Percentiles rank a stretch among this genome's conserved stretches.
phyloP scores from a whole-genome alignment of 2,797 vertebrate genomes.

The Helostoma temminkii region DNA sequence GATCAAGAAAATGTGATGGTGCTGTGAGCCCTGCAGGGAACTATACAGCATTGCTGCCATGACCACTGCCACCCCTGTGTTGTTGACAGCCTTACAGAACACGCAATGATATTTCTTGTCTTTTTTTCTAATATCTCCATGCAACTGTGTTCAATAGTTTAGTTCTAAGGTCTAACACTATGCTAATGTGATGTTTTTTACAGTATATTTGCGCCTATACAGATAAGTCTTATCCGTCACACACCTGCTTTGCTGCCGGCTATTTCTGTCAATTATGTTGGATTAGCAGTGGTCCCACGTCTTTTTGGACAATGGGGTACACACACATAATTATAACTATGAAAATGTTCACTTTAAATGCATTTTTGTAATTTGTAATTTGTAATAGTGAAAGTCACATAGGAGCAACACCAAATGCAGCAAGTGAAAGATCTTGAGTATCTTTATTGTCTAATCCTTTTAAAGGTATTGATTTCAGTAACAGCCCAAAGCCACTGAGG shows the following conservation, averaged over 20 bases:
- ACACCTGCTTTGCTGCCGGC: slow-evolving; percentile 43
- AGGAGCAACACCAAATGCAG: slow-evolving; percentile 25
- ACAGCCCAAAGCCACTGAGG: slow-evolving; percentile 43
- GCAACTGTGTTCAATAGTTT: slow-evolving; percentile 39
- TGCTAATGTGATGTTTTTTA: slow-evolving; percentile 60
- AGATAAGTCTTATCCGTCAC: slow-evolving; percentile 60
- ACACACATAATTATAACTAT: slow-evolving; percentile 5
- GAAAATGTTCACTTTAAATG: neutral
- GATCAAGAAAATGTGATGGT: slow-evolving; percentile 55
- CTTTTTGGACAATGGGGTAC: slow-evolving; percentile 1
- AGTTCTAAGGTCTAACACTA: slow-evolving; percentile 44
- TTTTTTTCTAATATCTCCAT: slow-evolving; percentile 38
- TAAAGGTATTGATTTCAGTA: slow-evolving; percentile 61
- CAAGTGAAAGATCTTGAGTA: slow-evolving; percentile 28
- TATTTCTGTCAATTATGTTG: slow-evolving; percentile 55
- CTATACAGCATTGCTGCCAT: slow-evolving; percentile 6
- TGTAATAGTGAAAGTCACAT: slow-evolving; percentile 23
- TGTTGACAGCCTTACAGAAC: slow-evolving; percentile 49
- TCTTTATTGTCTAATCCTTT: slow-evolving; percentile 58
- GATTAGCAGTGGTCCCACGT: slow-evolving; percentile 24
- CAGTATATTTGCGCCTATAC: slow-evolving; percentile 41
- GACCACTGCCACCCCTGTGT: slow-evolving; percentile 24
- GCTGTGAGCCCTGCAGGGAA: slow-evolving; percentile 42
- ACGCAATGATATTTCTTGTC: slow-evolving; percentile 20
- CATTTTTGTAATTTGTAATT: slow-evolving; percentile 25